These are phyloP conservation scores for Alloscopus bannaensis DNA, from an alignment of 2,888 invertebrate genomes.

Conservation along the genomic window DNA sequence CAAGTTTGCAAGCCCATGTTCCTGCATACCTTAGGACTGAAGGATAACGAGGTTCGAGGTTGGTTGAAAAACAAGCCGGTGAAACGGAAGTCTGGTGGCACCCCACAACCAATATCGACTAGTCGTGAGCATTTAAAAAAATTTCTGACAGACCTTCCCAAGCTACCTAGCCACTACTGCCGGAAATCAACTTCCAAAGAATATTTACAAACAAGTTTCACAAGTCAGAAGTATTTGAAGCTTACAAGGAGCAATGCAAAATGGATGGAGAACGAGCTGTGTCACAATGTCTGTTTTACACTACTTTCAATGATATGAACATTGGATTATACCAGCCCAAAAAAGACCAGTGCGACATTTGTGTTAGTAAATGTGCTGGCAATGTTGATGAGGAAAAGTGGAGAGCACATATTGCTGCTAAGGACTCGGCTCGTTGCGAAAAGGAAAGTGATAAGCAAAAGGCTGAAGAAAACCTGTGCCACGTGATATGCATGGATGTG, in stretches of 20 bases:
- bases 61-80: conserved; percentile 16
- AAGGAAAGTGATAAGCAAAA: conserved; percentile 52
- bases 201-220: conserved; percentile 16
- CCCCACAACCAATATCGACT: background rate
- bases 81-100: background rate
- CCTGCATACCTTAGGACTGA: conserved; percentile 23
- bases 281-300: background rate
- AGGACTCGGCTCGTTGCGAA: conserved; percentile 62
- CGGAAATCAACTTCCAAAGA: background rate
- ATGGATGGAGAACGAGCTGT: background rate
- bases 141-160: conserved; percentile 37
- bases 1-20: conserved; percentile 49
- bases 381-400: conserved; percentile 56
- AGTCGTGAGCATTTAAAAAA: background rate
- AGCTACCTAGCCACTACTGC: conserved; percentile 42
- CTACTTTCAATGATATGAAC: conserved; percentile 20
- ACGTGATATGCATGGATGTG: conserved; percentile 71
- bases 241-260: background rate
- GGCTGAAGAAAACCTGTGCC: conserved; percentile 61
- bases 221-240: background rate
- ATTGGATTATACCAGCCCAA: conserved; percentile 38
- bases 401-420: conserved; percentile 52
- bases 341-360: conserved; percentile 54
- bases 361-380: conserved; percentile 41
- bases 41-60: background rate